Percentiles rank a stretch among this genome's conserved stretches.
Evolutionary conservation across 1,140 invertebrate genomes (phyloP).

Genomic region (Saxidomus purpurata): DNA sequence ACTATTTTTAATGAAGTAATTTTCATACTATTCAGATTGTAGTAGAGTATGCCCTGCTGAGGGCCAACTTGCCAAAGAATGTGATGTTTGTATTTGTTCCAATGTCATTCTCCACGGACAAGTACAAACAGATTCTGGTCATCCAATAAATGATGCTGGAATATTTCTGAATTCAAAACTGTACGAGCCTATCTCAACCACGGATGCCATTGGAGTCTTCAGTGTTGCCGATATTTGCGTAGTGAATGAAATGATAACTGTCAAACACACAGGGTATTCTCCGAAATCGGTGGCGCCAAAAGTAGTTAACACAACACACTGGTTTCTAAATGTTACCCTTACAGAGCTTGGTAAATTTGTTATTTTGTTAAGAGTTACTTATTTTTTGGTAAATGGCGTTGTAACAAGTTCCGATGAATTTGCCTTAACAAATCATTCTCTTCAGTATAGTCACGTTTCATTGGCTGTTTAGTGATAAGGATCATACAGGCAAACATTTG

Average conservation of each 20-base stretch:
- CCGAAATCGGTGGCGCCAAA: not conserved
- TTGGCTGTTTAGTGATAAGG: too few species aligned
- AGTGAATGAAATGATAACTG: not conserved
- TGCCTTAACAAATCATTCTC: too few species aligned
- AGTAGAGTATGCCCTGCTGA: not conserved
- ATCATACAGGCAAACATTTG: too few species aligned
- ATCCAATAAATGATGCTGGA: not conserved
- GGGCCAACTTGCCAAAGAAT: not conserved
- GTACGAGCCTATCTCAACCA: not conserved
- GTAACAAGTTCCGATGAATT: too few species aligned
- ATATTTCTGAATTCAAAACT: not conserved
- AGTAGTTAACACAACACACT: not conserved
- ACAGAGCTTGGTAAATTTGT: too few species aligned
- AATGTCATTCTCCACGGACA: not conserved
- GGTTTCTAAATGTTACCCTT: too few species aligned
- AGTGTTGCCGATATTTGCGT: not conserved
- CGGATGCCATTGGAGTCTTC: not conserved
- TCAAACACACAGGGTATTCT: not conserved
- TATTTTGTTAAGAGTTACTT: too few species aligned
- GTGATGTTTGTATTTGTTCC: not conserved
- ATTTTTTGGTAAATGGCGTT: too few species aligned
- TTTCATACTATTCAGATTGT: too few species aligned
- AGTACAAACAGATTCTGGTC: not conserved
- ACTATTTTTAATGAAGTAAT: not conserved
- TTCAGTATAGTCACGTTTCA: too few species aligned